These are phyloP conservation scores for Portevinia maculata DNA, from an alignment of 2,888 invertebrate genomes.

Conservation along the genomic window DNA sequence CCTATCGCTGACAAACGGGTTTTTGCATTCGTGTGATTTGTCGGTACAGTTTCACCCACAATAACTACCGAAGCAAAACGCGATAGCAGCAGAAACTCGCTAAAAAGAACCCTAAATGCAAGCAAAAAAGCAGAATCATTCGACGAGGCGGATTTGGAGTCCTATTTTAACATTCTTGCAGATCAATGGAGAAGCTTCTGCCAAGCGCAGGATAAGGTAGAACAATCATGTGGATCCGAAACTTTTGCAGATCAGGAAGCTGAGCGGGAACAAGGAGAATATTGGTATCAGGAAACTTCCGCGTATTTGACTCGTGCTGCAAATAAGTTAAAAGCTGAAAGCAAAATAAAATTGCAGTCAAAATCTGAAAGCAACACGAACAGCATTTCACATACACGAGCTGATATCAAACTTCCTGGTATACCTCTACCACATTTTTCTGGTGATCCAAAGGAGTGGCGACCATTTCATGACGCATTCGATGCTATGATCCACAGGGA, in stretches of 20 bases:
- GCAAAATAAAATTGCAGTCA: too few relatives aligned
- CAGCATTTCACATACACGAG: too few relatives aligned
- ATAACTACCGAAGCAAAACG: not conserved
- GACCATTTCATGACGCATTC: conserved; percentile 7
- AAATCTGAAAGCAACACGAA: too few relatives aligned
- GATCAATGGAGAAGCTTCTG: too few relatives aligned
- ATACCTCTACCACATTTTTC: conserved; percentile 45
- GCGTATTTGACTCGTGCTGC: too few relatives aligned
- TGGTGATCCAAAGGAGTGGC: conserved; percentile 34
- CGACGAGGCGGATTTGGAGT: conserved; percentile 1
- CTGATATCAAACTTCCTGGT: conserved; percentile 11
- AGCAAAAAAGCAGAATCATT: conserved; percentile 19
- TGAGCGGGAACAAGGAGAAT: too few relatives aligned
- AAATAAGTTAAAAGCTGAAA: too few relatives aligned
- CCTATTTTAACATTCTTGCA: too few relatives aligned
- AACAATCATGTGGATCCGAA: conserved; percentile 1
- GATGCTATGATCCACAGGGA: conserved; percentile 11
- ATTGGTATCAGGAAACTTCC: too few relatives aligned
- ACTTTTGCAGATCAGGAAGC: not conserved
- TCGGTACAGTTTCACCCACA: conserved; percentile 14
- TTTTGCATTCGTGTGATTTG: not conserved
- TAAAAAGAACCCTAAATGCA: conserved; percentile 2
- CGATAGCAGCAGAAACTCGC: not conserved
- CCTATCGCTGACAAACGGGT: not conserved
- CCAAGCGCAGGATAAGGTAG: conserved; percentile 12